Evolutionary conservation across 2,888 invertebrate genomes (phyloP).

Genomic region (Aporophyla lueneburgensis): DNA sequence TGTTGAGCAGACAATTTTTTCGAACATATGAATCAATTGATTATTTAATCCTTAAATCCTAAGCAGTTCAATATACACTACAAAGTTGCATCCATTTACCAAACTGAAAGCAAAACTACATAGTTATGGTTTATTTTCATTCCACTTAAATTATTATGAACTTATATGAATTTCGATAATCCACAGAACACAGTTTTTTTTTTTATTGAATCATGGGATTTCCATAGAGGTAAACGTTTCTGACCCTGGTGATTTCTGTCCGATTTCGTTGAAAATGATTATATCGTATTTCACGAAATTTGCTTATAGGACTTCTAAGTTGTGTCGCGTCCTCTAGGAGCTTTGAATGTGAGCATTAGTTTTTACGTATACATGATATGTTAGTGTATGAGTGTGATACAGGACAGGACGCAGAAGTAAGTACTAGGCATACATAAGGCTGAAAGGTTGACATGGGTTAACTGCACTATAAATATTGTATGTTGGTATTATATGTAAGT

Average conservation of each 20-base stretch:
- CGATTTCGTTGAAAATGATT: neutral
- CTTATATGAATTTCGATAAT: neutral
- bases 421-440: conserved; percentile 30
- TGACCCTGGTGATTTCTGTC: neutral
- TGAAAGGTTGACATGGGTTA: conserved; percentile 34
- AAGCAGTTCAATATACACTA: too few species aligned
- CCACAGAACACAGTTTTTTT: too few species aligned
- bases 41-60: too few species aligned
- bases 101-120: neutral
- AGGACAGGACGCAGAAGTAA: conserved; percentile 22
- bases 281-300: neutral
- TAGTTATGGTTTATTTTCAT: neutral
- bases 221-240: neutral
- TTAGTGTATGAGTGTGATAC: conserved; percentile 13
- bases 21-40: too few species aligned
- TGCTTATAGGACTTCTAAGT: conserved; percentile 6
- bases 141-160: neutral
- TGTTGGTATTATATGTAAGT: neutral
- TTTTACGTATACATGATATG: neutral
- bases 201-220: neutral
- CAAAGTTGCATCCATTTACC: neutral
- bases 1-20: too few species aligned
- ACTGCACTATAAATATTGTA: conserved; percentile 25
- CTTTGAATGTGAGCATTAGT: conserved; percentile 1
- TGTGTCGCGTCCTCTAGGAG: neutral